Percentiles rank a stretch among this genome's conserved stretches.
Conservation (phyloP, 2,888 invertebrate species). For the Spilosoma lubricipeda region DNA sequence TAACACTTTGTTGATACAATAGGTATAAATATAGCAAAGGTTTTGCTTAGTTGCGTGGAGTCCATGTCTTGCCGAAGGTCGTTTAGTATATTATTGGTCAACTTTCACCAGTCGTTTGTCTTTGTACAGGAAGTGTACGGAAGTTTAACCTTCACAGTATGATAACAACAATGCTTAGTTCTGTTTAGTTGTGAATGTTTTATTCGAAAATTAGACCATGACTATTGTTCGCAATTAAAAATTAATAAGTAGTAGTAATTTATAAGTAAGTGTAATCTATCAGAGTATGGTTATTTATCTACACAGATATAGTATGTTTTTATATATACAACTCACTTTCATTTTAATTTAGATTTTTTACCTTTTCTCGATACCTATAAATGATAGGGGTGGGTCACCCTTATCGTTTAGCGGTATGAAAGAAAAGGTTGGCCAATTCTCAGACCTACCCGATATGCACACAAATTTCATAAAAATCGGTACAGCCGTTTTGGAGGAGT, state of each 20-base stretch:
- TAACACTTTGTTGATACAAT: background rate
- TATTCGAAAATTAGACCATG: background rate
- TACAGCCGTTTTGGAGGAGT: too few relatives aligned
- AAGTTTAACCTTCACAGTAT: conserved; percentile 27
- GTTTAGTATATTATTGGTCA: conserved; percentile 17
- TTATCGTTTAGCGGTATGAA: too few relatives aligned
- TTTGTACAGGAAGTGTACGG: conserved; percentile 31
- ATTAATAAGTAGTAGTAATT: too few relatives aligned
- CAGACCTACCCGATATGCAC: too few relatives aligned
- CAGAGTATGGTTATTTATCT: too few relatives aligned
- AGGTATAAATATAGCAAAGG: background rate
- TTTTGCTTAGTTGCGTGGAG: background rate
- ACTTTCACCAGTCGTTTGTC: conserved; percentile 40
- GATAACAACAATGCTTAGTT: conserved; percentile 19
- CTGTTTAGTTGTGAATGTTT: background rate
- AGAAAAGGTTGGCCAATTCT: too few relatives aligned
- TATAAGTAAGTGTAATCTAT: too few relatives aligned
- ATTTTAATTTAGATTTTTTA: too few relatives aligned
- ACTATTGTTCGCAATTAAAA: background rate
- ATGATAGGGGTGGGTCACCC: too few relatives aligned
- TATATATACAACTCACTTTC: too few relatives aligned
- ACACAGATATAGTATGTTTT: background rate
- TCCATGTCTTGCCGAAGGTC: conserved; percentile 28
- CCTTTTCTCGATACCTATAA: too few relatives aligned
- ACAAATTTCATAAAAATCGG: too few relatives aligned